Percentiles rank a stretch among this genome's conserved stretches.
These are phyloP conservation scores for Uromys caudimaculatus DNA, from an alignment of 2,797 vertebrate genomes.

Conservation along the genomic window DNA sequence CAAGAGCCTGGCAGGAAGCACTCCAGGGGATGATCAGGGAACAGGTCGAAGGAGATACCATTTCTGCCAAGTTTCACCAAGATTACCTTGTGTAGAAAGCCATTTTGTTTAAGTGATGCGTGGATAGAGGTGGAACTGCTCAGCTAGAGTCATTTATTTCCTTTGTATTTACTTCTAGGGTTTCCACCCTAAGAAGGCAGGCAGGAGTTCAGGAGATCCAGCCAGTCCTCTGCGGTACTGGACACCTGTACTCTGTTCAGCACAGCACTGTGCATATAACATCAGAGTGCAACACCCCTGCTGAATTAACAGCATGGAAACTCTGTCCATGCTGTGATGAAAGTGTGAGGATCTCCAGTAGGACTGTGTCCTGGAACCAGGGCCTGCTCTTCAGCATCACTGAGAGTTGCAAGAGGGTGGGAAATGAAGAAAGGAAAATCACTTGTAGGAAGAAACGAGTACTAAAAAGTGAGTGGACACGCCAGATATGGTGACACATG, in stretches of 20 bases:
- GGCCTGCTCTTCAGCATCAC: background rate
- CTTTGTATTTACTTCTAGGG: background rate
- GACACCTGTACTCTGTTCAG: background rate
- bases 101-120: background rate
- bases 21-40: background rate
- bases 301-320: background rate
- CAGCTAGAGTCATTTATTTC: background rate
- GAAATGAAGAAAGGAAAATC: background rate
- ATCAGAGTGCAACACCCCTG: background rate
- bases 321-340: background rate
- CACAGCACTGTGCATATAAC: background rate
- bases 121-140: background rate
- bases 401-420: background rate
- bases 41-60: background rate
- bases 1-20: background rate
- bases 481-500: background rate
- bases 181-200: background rate
- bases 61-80: background rate
- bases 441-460: background rate
- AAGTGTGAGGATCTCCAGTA: background rate
- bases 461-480: background rate
- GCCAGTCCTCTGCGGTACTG: background rate
- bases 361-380: background rate
- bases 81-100: background rate
- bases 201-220: background rate